Base-by-base conservation (phyloP, 2,888 invertebrate species). In the Chesias legatella region DNA sequence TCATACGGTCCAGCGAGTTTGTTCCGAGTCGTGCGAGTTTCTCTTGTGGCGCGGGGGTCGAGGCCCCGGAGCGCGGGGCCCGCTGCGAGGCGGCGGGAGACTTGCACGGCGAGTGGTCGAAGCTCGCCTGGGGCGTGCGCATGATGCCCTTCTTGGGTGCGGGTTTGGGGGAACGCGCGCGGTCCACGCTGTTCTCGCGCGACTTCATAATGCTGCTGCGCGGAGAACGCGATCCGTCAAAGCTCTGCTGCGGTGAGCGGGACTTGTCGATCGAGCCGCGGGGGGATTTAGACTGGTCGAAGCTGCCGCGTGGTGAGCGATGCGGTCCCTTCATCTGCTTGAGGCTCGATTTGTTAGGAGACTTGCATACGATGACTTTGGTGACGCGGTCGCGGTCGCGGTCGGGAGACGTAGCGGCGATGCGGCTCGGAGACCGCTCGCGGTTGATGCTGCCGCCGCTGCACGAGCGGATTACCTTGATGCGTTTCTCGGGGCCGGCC, bases 241-340 rank as follows among this genome's bases (percentile, higher is more conserved):
- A 82, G 51, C 91, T 91, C 38, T 84, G 84, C 42, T 90, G 85
- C 0, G 91, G 91, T 0, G 91, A 91, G 6, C 82, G 76, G 1
- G 83, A 79, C 42, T 91, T 89, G 53, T 91, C 90, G 17, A 91
- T 89, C 31, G 90, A 90, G 43, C 90, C 89, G 5, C 90, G 83
- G 7, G 90, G 89, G 1, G 90, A 90, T 46, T 73, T 83, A 0
- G 79, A 67, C 50, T 79, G 81, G 43, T 85, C 85, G 24, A 91
- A 84, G 56, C 90, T 91, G 43, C 90, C 89, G 41, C 89, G 83
- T 3, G 90, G 90, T 2, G 90, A 90, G n/a, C 81, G 76, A 55
- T 82, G 80, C 32, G 77, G 55, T 0, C 80, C 64, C 58, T 82
- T 86, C 6, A 68, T 73, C 59, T 82, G 82, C 54, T 88, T 88